phyloP scores from a whole-genome alignment of 2,113 vertebrate genomes.

The Castor canadensis region DNA sequence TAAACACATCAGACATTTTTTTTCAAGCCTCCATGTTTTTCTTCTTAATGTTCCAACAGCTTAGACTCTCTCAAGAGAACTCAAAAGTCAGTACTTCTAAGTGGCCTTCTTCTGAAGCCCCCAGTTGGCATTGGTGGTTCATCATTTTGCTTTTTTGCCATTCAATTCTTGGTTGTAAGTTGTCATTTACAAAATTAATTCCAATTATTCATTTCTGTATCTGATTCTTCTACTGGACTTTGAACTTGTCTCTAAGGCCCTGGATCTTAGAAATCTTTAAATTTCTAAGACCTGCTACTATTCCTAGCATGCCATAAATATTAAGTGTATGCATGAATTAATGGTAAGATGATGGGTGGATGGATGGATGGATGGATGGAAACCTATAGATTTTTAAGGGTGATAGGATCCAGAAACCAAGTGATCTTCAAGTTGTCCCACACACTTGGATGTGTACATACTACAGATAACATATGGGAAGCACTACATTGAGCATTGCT shows the following conservation, averaged over 20 bases:
- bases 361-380: not conserved
- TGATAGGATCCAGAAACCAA: not conserved
- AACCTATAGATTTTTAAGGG: not conserved
- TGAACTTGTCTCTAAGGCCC: not conserved
- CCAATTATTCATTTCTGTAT: slow-evolving; percentile 3
- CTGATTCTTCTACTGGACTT: not conserved
- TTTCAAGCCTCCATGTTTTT: not conserved
- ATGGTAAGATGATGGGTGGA: not conserved
- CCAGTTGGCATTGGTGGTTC: not conserved
- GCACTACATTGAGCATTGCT: not conserved
- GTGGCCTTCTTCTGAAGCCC: not conserved
- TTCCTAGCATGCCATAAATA: not conserved
- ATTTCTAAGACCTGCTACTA: not conserved
- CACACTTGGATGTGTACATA: not conserved
- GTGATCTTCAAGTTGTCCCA: not conserved
- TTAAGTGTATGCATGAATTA: not conserved
- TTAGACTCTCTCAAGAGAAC: not conserved
- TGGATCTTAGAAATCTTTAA: not conserved
- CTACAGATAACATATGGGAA: not conserved
- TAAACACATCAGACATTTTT: not conserved
- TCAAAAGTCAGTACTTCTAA: not conserved
- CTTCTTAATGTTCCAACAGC: not conserved
- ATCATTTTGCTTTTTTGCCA: slow-evolving; percentile 8
- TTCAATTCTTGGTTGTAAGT: not conserved
- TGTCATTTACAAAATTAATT: not conserved